Conservation (phyloP, 2,113 vertebrate species). For the Pygoscelis adeliae region DNA sequence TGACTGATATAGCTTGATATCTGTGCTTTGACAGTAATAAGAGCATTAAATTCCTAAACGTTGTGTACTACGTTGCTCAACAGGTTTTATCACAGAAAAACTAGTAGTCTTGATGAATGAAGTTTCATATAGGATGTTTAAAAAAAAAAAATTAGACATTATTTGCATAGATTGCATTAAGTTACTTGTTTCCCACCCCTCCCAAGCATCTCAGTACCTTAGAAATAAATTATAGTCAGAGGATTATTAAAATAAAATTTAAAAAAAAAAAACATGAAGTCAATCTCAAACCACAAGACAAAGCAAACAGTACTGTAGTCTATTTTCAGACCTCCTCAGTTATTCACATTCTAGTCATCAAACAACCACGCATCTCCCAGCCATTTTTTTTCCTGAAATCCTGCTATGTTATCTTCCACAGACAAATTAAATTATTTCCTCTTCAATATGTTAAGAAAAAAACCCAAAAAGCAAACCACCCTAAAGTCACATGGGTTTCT, state of each 20-base stretch:
- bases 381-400: background rate
- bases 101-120: constrained; percentile 20
- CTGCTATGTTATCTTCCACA: background rate
- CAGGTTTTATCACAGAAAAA: constrained; percentile 49
- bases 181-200: constrained; percentile 20
- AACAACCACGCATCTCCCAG: background rate
- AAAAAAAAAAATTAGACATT: background rate
- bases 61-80: background rate
- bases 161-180: constrained; percentile 48
- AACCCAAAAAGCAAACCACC: background rate
- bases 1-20: background rate
- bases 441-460: background rate
- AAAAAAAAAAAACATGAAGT: background rate
- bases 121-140: background rate
- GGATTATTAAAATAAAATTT: background rate
- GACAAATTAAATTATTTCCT: background rate
- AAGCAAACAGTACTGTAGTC: background rate
- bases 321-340: constrained; percentile 14
- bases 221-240: constrained; percentile 9
- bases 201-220: background rate
- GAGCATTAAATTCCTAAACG: background rate
- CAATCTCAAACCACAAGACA: constrained; percentile 19
- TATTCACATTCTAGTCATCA: background rate
- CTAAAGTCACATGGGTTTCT: background rate
- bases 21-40: background rate